phyloP scores from a whole-genome alignment of 2,888 invertebrate species.

The Stramonita haemastoma region DNA sequence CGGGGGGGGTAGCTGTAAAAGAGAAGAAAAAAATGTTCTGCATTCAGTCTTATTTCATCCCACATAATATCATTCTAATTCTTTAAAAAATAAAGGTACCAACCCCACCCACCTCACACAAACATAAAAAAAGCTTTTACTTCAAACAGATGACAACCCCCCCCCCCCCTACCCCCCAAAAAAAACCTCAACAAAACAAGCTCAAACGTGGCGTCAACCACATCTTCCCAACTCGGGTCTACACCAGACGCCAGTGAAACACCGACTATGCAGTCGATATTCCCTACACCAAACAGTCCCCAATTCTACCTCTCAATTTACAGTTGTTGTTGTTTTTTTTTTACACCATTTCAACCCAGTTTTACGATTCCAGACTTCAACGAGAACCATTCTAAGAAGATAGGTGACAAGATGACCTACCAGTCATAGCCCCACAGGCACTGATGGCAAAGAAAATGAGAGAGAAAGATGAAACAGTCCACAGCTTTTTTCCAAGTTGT shows the following conservation, averaged over 20 bases:
- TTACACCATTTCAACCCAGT: background rate
- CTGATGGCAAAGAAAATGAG: background rate
- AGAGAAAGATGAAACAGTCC: background rate
- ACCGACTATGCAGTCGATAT: background rate
- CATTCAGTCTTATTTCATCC: too few species aligned
- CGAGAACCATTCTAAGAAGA: background rate
- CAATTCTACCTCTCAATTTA: background rate
- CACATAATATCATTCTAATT: too few species aligned
- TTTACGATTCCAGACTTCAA: background rate
- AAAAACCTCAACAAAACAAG: too few species aligned
- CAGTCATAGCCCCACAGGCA: background rate
- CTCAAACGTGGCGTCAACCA: too few species aligned
- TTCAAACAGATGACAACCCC: too few species aligned
- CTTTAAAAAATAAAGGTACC: too few species aligned
- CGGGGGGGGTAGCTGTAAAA: too few species aligned
- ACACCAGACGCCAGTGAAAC: background rate
- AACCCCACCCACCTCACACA: too few species aligned
- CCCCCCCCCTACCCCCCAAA: too few species aligned
- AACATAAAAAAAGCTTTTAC: too few species aligned
- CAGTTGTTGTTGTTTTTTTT: background rate
- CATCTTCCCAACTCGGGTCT: too few species aligned
- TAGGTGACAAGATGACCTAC: background rate
- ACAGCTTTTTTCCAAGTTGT: background rate
- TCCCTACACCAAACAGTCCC: background rate
- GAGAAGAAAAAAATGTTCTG: too few species aligned